These are phyloP conservation scores for Tangara arthus DNA, from an alignment of 2,797 vertebrate genomes.

Conservation along the genomic window DNA sequence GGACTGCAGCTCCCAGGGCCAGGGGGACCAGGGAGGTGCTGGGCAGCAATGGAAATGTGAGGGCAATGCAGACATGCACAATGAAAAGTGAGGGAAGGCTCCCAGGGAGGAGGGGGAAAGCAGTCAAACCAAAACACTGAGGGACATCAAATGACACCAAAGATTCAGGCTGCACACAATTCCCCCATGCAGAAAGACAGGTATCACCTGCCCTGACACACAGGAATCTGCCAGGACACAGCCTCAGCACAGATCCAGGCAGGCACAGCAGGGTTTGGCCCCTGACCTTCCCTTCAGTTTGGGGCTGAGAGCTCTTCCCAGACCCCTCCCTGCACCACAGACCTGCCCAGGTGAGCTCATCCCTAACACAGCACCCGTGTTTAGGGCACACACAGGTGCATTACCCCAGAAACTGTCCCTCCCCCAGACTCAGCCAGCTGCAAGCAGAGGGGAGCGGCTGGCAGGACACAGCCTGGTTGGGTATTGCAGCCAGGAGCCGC, in stretches of 20 bases:
- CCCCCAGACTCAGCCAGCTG: accelerated
- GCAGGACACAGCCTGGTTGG: background rate
- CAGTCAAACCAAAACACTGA: background rate
- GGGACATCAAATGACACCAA: background rate
- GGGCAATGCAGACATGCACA: accelerated
- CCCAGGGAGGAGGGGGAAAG: background rate
- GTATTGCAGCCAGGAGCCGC: accelerated
- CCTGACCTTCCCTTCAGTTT: accelerated
- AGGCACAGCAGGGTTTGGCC: background rate
- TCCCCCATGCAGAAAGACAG: background rate
- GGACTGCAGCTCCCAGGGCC: background rate
- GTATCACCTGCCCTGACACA: background rate
- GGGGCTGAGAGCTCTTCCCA: background rate
- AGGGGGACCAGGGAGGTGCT: accelerated
- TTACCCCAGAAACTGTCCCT: accelerated
- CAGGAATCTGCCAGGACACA: background rate
- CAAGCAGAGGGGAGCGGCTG: background rate
- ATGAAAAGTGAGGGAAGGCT: background rate
- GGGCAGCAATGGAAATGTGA: background rate
- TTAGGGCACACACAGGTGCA: background rate
- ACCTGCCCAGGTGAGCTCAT: accelerated
- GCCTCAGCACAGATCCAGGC: background rate
- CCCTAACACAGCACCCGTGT: accelerated
- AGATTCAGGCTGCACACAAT: background rate
- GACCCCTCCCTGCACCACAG: accelerated